Conservation (phyloP, 2,797 vertebrate genomes). For the Molothrus ater region DNA sequence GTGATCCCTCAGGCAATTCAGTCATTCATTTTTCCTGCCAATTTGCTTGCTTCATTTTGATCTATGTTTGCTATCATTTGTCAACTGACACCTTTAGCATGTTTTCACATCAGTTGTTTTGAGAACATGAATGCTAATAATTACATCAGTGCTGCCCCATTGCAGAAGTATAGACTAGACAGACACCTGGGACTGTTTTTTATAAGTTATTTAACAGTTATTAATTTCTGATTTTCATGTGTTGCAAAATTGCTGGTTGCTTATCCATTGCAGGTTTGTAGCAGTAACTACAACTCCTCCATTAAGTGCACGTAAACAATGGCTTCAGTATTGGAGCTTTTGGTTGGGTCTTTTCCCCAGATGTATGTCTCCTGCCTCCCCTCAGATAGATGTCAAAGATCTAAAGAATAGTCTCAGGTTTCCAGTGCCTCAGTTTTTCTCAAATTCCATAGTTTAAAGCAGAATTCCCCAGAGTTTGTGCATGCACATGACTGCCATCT, state of each 20-base stretch:
- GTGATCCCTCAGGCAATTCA: conserved; percentile 65
- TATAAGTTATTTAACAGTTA: conserved; percentile 2
- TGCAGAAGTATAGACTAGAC: conserved; percentile 3
- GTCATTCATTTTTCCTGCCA: conserved; percentile 62
- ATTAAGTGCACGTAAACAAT: background rate
- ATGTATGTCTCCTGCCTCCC: background rate
- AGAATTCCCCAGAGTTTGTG: background rate
- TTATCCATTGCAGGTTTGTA: background rate
- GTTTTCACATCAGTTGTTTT: conserved; percentile 64
- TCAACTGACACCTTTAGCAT: conserved; percentile 62
- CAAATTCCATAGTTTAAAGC: background rate
- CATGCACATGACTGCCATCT: accelerated
- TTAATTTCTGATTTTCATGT: background rate
- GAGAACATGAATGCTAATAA: conserved; percentile 22
- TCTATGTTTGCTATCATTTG: conserved; percentile 68
- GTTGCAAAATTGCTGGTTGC: background rate
- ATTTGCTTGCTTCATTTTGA: conserved; percentile 67
- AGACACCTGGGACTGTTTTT: background rate
- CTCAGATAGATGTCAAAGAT: background rate
- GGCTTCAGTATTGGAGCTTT: background rate
- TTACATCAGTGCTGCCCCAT: conserved; percentile 38
- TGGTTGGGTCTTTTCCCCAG: background rate
- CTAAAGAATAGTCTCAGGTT: background rate
- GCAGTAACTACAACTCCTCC: background rate
- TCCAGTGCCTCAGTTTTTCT: background rate